These are phyloP conservation scores for Aptenodytes forsteri DNA, from an alignment of 2,113 vertebrate genomes.

Conservation along the genomic window DNA sequence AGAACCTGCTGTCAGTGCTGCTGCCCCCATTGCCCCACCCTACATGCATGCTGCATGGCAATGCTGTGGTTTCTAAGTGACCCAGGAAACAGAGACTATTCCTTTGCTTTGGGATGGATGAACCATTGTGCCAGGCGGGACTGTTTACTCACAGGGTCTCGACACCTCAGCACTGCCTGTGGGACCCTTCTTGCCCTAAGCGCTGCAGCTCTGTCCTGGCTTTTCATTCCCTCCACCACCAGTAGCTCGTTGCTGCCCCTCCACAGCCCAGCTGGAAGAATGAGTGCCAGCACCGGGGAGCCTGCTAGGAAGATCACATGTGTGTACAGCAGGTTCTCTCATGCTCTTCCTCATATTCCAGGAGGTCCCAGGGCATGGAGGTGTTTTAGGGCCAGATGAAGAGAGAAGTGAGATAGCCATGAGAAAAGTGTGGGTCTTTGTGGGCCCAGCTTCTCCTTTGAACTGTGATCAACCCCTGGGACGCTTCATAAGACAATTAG, in stretches of 20 bases:
- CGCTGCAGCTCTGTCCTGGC: not conserved
- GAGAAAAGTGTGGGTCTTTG: not conserved
- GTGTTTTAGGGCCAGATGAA: not conserved
- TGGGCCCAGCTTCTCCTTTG: not conserved
- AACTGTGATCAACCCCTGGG: not conserved
- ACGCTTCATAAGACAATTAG: not conserved
- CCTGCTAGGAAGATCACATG: not conserved
- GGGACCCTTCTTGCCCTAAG: not conserved
- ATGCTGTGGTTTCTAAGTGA: not conserved
- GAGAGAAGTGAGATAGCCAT: not conserved
- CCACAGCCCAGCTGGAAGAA: not conserved
- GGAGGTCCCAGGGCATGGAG: not conserved
- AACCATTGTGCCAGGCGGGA: rapidly evolving
- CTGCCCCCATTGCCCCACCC: not conserved
- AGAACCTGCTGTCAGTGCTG: not conserved
- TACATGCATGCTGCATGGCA: rapidly evolving
- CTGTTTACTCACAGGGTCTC: not conserved
- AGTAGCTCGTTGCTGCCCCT: not conserved
- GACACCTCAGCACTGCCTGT: not conserved
- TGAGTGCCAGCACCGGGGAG: rapidly evolving
- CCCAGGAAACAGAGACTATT: not conserved
- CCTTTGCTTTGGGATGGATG: not conserved
- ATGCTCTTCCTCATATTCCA: not conserved
- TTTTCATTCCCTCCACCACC: not conserved
- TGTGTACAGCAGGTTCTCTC: not conserved